phyloP scores from a whole-genome alignment of 2,113 vertebrate species.

The Oncorhynchus clarkii region DNA sequence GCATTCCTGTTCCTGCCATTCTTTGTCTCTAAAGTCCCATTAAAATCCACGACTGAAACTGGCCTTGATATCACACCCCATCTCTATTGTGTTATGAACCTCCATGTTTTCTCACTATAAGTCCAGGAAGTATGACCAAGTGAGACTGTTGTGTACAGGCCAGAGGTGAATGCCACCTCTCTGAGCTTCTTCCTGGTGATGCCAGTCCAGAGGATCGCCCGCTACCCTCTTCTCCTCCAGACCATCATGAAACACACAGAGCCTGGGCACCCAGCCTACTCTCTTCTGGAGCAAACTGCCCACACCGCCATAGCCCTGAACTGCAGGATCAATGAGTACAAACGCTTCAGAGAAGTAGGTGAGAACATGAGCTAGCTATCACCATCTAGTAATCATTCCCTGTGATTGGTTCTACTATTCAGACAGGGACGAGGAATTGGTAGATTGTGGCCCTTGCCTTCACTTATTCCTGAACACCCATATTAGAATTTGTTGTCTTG shows the following conservation, averaged over 20 bases:
- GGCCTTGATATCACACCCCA: too few relatives aligned
- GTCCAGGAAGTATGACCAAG: background rate
- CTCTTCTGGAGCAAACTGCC: constrained; percentile 72
- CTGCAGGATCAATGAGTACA: constrained; percentile 91
- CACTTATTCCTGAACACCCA: background rate
- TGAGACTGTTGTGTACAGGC: constrained; percentile 65
- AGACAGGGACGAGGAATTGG: constrained; percentile 66
- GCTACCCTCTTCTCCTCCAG: constrained; percentile 88
- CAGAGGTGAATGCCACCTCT: constrained; percentile 81
- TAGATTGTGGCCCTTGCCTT: constrained; percentile 65
- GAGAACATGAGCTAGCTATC: constrained; percentile 51
- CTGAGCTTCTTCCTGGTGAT: constrained; percentile 92
- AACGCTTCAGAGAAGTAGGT: constrained; percentile 94
- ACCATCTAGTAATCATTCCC: background rate
- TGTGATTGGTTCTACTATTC: background rate
- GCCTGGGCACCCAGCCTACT: constrained; percentile 59
- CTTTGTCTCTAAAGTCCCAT: too few relatives aligned
- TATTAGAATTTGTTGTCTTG: background rate
- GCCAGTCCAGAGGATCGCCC: constrained; percentile 91
- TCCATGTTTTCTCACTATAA: too few relatives aligned
- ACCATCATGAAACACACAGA: constrained; percentile 89
- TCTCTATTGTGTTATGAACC: too few relatives aligned
- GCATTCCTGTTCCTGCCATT: too few relatives aligned
- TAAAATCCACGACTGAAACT: too few relatives aligned
- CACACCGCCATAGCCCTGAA: constrained; percentile 81